These are phyloP conservation scores for rat (Rattus norvegicus) DNA, from an alignment of 2,113 vertebrate genomes.

Conservation along the genomic window GRCr8 NC_086021.1:102818501-102819000, in stretches of 20 bases:
- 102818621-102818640: neutral
- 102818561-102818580: neutral
- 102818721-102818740: neutral
- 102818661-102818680: neutral
- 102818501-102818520: slow-evolving; percentile 14
- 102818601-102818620: neutral
- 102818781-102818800: neutral
- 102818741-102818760: neutral
- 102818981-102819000: neutral
- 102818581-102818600: neutral
- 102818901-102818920: neutral
- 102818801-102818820: neutral
- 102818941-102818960: neutral
- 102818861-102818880: neutral
- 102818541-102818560: neutral
- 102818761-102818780: neutral
- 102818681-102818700: neutral
- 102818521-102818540: neutral
- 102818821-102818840: neutral
- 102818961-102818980: neutral
- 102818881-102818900: neutral
- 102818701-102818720: neutral
- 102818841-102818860: neutral
- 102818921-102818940: neutral
- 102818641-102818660: neutral